A percentile compares a stretch with the other conserved stretches of the same genome.
phyloP scores from a whole-genome alignment of 2,113 vertebrate species.

The Uria lomvia region DNA sequence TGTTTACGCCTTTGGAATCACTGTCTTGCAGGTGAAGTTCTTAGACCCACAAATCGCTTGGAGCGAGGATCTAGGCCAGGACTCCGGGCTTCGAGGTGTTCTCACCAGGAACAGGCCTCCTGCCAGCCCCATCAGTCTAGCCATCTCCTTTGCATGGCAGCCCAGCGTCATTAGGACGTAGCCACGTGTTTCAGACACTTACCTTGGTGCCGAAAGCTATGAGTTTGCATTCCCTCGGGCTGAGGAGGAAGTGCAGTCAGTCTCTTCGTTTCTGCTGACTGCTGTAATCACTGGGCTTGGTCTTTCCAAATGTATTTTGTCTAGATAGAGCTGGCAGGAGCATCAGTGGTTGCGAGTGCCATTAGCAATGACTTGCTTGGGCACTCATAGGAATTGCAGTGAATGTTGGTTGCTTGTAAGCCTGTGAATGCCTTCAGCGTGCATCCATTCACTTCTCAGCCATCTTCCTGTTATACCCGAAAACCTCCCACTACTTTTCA shows the following conservation, averaged over 20 bases:
- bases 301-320: background rate
- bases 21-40: background rate
- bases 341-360: background rate
- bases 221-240: background rate
- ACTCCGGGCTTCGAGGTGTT: background rate
- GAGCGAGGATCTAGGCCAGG: background rate
- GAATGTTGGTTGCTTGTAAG: background rate
- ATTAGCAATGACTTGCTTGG: background rate
- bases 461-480: background rate
- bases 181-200: background rate
- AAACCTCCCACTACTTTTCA: background rate
- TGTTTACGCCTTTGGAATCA: background rate
- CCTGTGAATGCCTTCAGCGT: background rate
- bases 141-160: background rate
- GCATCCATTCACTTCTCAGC: background rate
- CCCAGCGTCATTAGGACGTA: background rate
- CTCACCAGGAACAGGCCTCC: background rate
- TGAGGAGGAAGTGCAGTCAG: conserved; percentile 11
- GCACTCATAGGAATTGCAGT: background rate
- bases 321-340: background rate
- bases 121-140: conserved; percentile 5
- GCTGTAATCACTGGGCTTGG: background rate
- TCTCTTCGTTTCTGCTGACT: conserved; percentile 24
- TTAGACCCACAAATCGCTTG: background rate
- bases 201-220: background rate